Base-by-base conservation (phyloP, 2,888 invertebrate species). In the Amiota mariae region DNA sequence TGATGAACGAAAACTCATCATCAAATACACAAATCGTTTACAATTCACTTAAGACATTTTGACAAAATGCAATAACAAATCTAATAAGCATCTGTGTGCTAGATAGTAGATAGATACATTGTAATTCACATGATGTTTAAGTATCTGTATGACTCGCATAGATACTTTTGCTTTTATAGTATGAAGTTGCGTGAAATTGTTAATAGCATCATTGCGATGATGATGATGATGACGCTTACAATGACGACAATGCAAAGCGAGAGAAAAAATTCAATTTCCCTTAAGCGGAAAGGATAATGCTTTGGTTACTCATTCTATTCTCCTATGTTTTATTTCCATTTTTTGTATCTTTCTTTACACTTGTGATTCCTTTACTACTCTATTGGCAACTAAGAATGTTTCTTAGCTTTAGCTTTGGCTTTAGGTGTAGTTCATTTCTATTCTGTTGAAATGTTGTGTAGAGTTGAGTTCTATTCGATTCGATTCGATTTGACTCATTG, bases 281-380 rank as follows among this genome's bases (percentile, higher is more conserved):
- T 61, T 77, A 67, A 76, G 78, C 84, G 84, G 83, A 86, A 82
- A 78, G 79, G 77, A 85, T 84, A 82, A 82, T 82, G 77, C 79
- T 79, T 77, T 51, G 8, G 36, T 36, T 36, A 36, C 36, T 36
- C 36, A 61, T n/a, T 11, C 12, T 24, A 20, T 74, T 63, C 63
- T 61, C 59, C 57, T 12, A 20, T 20, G 20, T 49, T 12, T 10
- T 61, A 13, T n/a, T 61, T 18, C 12, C 46, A 15, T 18, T 71
- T 47, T 12, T 46, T n/a, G 10, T 36, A 36, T 36, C 36, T 36
- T 36, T 36, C 36, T 6, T 36, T 36, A 36, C 36, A 36, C 36
- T 36, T 36, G 4, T 36, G 36, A 36, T 36, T 36, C 36, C 36
- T 2, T 36, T 36, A 36, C 36, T 36, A 36, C 6, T 36, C 36